Percentiles rank a stretch among this genome's conserved stretches.
phyloP scores from a whole-genome alignment of 2,113 vertebrate genomes.

The Hyaena hyaena region DNA sequence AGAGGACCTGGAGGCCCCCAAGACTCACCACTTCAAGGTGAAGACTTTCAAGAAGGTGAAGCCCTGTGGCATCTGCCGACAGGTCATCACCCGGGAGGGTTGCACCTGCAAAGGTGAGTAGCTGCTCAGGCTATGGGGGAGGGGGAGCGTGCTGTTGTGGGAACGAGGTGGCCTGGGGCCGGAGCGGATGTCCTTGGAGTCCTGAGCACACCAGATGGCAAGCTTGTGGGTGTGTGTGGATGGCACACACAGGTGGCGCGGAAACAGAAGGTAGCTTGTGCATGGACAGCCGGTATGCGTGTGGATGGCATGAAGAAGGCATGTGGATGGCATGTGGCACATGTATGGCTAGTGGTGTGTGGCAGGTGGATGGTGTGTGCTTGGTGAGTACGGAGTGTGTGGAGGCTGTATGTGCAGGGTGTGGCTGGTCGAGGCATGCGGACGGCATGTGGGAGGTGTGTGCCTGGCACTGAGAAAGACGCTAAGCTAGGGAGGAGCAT shows the following conservation, averaged over 20 bases:
- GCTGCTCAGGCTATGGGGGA: fast-evolving
- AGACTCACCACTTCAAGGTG: constrained; percentile 94
- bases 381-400: background rate
- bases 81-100: constrained; percentile 93
- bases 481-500: background rate
- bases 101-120: constrained; percentile 95
- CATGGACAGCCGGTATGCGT: background rate
- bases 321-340: background rate
- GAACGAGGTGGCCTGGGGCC: background rate
- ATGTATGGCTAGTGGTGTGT: background rate
- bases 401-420: background rate
- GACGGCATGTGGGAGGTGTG: background rate
- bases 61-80: constrained; percentile 94
- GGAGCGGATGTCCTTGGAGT: background rate
- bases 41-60: constrained; percentile 98
- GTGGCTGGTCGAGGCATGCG: background rate
- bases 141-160: fast-evolving
- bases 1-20: constrained; percentile 93
- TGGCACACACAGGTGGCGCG: background rate
- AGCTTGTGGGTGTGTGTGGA: background rate
- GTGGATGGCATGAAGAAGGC: background rate
- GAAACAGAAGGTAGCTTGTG: background rate
- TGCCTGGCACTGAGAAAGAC: background rate
- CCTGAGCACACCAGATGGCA: background rate
- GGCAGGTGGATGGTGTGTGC: background rate